A percentile compares a stretch with the other conserved stretches of the same genome.
Conservation (phyloP, 23 tunicate genomes). For the Phallusia fumigata region DNA sequence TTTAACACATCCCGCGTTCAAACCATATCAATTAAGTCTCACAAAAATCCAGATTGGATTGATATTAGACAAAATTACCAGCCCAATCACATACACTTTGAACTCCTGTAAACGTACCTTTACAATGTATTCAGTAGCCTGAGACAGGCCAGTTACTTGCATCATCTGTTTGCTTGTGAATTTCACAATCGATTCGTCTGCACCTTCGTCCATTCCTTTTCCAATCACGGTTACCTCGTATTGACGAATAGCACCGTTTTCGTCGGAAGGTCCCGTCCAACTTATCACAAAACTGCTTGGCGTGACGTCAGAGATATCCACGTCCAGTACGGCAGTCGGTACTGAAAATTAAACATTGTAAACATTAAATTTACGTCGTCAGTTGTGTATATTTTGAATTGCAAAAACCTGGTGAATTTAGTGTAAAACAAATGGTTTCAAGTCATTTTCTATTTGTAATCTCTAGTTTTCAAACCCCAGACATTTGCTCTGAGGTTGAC, state of each 20-base stretch:
- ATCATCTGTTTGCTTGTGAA: not conserved
- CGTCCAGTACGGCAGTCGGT: not conserved
- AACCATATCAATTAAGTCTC: no score
- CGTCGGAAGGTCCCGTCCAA: slow-evolving; percentile 11
- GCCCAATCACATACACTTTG: no score
- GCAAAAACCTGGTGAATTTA: no score
- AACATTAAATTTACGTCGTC: no score
- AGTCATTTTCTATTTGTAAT: no score
- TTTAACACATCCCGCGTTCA: no score
- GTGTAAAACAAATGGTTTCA: no score
- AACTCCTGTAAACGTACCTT: not conserved
- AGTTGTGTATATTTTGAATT: no score
- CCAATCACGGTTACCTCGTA: slow-evolving; percentile 22
- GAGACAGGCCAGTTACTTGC: not conserved
- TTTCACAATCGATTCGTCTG: not conserved
- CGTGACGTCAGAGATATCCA: not conserved
- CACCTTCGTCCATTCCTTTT: not conserved
- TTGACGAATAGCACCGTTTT: not conserved
- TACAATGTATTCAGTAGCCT: not conserved
- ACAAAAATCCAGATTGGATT: no score
- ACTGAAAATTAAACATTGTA: not conserved
- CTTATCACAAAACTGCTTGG: slow-evolving; percentile 13
- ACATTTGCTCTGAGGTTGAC: no score
- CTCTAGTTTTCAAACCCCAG: no score
- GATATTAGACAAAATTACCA: no score